A percentile compares a stretch with the other conserved stretches of the same genome.
phyloP scores from a whole-genome alignment of 2,113 vertebrate genomes.

The Poicephalus gulielmi region DNA sequence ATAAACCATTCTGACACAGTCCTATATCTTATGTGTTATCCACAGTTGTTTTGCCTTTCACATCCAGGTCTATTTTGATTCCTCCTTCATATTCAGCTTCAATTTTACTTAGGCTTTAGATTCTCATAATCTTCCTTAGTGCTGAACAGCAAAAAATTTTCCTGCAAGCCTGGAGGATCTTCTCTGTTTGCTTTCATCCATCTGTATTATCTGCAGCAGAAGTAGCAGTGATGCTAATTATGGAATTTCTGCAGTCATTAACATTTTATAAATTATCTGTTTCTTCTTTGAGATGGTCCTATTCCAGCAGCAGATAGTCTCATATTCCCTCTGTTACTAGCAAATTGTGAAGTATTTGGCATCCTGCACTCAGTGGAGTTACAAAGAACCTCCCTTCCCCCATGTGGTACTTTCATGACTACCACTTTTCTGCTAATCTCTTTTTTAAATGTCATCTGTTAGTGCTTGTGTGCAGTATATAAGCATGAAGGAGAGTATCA shows the following conservation, averaged over 20 bases:
- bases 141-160: not conserved
- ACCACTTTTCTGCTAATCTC: not conserved
- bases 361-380: not conserved
- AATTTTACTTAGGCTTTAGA: not conserved
- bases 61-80: not conserved
- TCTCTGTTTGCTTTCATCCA: conserved; percentile 17
- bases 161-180: not conserved
- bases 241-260: conserved; percentile 33
- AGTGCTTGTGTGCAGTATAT: not conserved
- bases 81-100: not conserved
- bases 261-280: conserved; percentile 18
- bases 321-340: not conserved
- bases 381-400: not conserved
- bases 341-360: not conserved
- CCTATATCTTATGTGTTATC: not conserved
- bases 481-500: not conserved
- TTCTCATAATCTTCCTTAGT: not conserved
- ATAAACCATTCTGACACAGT: not conserved
- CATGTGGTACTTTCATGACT: not conserved
- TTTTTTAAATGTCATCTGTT: not conserved
- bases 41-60: not conserved
- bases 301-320: conserved; percentile 5
- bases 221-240: conserved; percentile 38
- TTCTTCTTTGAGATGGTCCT: conserved; percentile 2
- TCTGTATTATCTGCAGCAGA: conserved; percentile 18